Evolutionary conservation across 2,888 invertebrate genomes (phyloP), one percentile per base, ranked within the genome.

Genomic region (Chelonus formosanus): DNA sequence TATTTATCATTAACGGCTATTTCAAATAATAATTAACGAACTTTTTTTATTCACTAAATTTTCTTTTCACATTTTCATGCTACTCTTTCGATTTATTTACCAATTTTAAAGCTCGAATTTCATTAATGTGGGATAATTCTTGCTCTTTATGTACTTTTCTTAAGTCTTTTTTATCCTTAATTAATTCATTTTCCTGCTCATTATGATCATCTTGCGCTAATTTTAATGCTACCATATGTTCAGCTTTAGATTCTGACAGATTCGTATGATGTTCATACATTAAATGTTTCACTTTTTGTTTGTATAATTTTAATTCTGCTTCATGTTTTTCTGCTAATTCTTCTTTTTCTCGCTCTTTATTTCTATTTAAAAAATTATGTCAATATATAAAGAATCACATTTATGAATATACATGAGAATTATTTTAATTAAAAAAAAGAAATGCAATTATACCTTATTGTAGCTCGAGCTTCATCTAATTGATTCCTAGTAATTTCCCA

Each of bases 401-500:
- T 20, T 20, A 20, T 20, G 20, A 20, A 20, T 20, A 20, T 1
- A 20, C 20, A 20, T 20, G 20, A 20, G 20, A 10, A 8, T 8
- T 35, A 8, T 32, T 7, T 8, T n/a, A 8, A 57, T 67, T 40
- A 10, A 35, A 10, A 48, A 4, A 48, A 43, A n/a, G n/a, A 44
- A 8, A 57, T 35, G 34, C 34, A 45, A 60, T 34, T 34, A n/a
- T 32, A 88, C 86, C 91, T 86, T 8, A 91, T 80, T 76, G 88
- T 87, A 4, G 94, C 92, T 79, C 91, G 90, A 7, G 90, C 90
- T 85, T 96, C 94, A 78, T 96, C 95, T 50, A 97, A 85, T 80
- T 97, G 95, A 75, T 93, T 91, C 73, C 94, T 89, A 0, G 96
- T 94, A 63, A 97, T 96, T 85, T 97, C 97, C 97, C 97, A 98